A percentile compares a stretch with the other conserved stretches of the same genome.
phyloP scores from a whole-genome alignment of 1,140 invertebrate species.

The Sesamia nonagrioides region DNA sequence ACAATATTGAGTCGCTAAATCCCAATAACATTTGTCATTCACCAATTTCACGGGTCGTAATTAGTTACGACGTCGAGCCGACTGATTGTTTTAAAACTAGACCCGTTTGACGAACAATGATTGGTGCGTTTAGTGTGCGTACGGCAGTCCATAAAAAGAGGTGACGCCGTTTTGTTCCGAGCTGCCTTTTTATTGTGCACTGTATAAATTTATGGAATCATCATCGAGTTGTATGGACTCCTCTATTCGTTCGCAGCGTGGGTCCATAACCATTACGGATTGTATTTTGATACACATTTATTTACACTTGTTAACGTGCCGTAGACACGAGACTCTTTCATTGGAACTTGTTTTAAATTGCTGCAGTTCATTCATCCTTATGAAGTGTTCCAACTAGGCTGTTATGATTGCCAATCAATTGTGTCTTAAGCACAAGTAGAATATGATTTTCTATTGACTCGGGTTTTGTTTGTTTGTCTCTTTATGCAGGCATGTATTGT shows the following conservation, averaged over 20 bases:
- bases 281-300: conserved; percentile 77
- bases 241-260: conserved; percentile 72
- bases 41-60: conserved; percentile 76
- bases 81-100: conserved; percentile 65
- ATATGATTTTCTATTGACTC: no score
- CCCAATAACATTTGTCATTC: conserved; percentile 67
- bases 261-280: conserved; percentile 84
- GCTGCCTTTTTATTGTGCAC: conserved; percentile 83
- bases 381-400: neutral
- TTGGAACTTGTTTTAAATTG: conserved; percentile 37
- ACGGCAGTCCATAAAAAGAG: conserved; percentile 75
- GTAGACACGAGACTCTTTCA: conserved; percentile 42
- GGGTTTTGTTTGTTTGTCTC: no score
- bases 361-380: conserved; percentile 28
- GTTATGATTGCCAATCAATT: no score
- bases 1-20: conserved; percentile 65
- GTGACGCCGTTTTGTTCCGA: conserved; percentile 81
- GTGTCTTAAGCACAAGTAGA: no score
- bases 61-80: conserved; percentile 56
- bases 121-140: conserved; percentile 60
- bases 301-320: conserved; percentile 69
- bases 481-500: no score
- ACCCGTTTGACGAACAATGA: conserved; percentile 66
- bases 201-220: conserved; percentile 87
- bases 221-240: conserved; percentile 85